Base-by-base conservation (phyloP, 1,140 invertebrate species). In the Melipona quadrifasciata region DNA sequence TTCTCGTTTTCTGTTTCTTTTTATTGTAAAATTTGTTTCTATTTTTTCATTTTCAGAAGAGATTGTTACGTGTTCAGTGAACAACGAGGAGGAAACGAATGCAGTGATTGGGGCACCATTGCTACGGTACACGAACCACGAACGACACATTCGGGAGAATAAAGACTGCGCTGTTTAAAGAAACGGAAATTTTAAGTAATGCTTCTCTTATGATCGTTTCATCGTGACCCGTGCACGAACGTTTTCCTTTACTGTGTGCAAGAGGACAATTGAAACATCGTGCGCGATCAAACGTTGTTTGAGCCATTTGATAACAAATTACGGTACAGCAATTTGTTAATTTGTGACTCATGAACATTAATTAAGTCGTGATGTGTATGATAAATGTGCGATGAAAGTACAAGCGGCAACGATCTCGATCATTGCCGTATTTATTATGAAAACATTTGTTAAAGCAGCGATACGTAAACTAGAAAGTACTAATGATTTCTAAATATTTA, bases 91-190 rank as follows among this genome's bases (percentile, higher is more conserved):
- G 73, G 93, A 94, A 68, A 81, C 87, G 10, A 47, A n/a, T 55
- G 88, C 82, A 65, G 89, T 90, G 24, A 78, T 90, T 17, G 91
- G 90, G 10, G 92, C 94, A 90, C 94, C 93, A 53, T 87, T 95
- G 67, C 83, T 95, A 34, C 89, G 88, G 34, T 95, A 94, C 58
- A 95, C 94, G 14, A 94, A 95, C 87, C 94, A 95, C 51, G 94
- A 95, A 70, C 94, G 94, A 88, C 92, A 93, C 80, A 82, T 86
- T 47, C 68, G 12, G n/a, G 86, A 89, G 24, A 79, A 88, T 51
- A 80, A 90, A 0, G 90, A 91, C 67, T 85, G 86, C 47, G 82
- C 88, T n/a, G 90, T 90, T 73, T 91, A 90, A 88, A 21, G 39
- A 87, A 80, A 19, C 17, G 67, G 39, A 73, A 58, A 74, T 55